Evolutionary conservation across 2,113 vertebrate species (phyloP), one percentile per base, ranked within the genome.

Genomic region (Neolamprologus sp.): DNA sequence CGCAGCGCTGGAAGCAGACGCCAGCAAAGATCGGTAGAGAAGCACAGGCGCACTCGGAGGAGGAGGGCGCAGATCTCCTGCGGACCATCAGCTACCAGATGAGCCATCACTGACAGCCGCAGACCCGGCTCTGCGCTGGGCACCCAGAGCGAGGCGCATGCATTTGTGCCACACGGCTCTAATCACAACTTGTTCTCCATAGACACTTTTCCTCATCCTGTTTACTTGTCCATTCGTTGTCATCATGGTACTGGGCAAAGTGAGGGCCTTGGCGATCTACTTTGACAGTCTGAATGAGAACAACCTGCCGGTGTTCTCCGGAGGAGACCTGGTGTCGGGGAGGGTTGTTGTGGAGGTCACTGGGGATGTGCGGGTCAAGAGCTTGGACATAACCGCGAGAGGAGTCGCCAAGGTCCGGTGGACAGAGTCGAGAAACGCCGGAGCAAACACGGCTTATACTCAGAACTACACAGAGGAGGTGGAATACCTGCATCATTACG

Each of bases 401-500:
- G 98, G 98, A 85, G 97, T 99, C 87, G 98, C 98, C 5, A 99
- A 99, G 96, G 98, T 99, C 87, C 98, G 98, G 13, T 99, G 98
- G 98, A 99, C 98, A 3, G 98, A 99, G 92, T 99, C 98, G 16
- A 93, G 98, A 86, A 99, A 99, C 92, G 98, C 98, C 87, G 98
- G 98, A 58, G 99, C 98, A 92, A 99, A 99, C 95, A 99, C 98
- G 94, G 98, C 98, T 93, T 99, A 99, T 83, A 98, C 98, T 4
- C 98, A 99, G 91, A 99, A 99, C 95, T 99, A 99, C 95, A 99
- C 98, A 7, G 98, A 99, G 95, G 98, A 99, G 97, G 98, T 99
- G 94, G 98, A 99, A 80, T 99, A 99, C 95, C 96, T 99, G 91
- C 98, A 97, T 93, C 98, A 99, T 87, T 97, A 96, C 93, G 98